Conservation (phyloP, 2,113 vertebrate genomes). For the Calidris pygmaea region DNA sequence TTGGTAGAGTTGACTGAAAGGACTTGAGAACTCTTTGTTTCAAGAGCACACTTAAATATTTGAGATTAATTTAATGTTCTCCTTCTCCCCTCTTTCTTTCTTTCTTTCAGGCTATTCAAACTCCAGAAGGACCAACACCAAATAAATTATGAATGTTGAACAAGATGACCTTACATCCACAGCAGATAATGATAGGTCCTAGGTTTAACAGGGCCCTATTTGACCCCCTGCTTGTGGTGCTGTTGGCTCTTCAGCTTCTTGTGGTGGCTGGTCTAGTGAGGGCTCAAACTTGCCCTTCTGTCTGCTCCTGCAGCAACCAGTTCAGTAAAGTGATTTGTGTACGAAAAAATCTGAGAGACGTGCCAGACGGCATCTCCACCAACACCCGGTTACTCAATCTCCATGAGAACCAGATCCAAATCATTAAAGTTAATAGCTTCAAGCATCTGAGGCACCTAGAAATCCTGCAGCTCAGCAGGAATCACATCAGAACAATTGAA, state of each 20-base stretch:
- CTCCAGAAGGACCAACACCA: slow-evolving; percentile 89
- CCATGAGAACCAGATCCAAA: slow-evolving; percentile 98
- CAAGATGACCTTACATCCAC: slow-evolving; percentile 99
- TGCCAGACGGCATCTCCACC: slow-evolving; percentile 98
- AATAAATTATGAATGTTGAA: slow-evolving; percentile 99
- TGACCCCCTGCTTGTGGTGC: slow-evolving; percentile 98
- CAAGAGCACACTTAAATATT: neutral
- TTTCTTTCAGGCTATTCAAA: slow-evolving; percentile 80
- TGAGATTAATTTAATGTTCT: slow-evolving; percentile 38
- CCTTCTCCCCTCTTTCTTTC: slow-evolving; percentile 42
- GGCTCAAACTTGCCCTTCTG: slow-evolving; percentile 97
- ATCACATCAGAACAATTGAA: slow-evolving; percentile 98
- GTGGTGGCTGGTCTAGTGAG: slow-evolving; percentile 96
- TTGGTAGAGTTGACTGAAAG: neutral
- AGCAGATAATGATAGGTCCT: slow-evolving; percentile 99
- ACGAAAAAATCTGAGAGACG: slow-evolving; percentile 91
- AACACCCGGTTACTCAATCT: slow-evolving; percentile 97
- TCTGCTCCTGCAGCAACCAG: slow-evolving; percentile 98
- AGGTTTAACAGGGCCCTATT: slow-evolving; percentile 99
- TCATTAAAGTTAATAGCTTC: slow-evolving; percentile 99
- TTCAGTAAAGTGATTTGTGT: slow-evolving; percentile 99
- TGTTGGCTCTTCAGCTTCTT: slow-evolving; percentile 97
- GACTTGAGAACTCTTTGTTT: neutral
- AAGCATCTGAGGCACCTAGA: slow-evolving; percentile 97
- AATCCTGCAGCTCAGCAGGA: slow-evolving; percentile 96